These are phyloP conservation scores for Andrena camellia DNA, from an alignment of 2,888 invertebrate genomes.

Conservation along the genomic window DNA sequence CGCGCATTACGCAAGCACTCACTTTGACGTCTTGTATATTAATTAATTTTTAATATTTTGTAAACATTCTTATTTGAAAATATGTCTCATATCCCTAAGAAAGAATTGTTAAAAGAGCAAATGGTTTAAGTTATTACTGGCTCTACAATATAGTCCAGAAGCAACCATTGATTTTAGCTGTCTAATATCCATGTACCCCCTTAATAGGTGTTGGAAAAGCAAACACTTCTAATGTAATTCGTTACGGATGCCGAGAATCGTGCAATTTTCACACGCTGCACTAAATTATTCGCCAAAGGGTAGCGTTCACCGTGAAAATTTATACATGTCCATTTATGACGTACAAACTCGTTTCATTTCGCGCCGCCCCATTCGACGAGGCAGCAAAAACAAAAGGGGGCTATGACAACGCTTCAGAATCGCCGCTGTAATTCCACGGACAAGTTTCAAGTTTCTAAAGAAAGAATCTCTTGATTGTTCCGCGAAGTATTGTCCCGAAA, in stretches of 20 bases:
- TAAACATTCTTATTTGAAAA: too few species aligned
- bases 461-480: constrained; percentile 65
- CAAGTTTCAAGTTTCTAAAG: constrained; percentile 64
- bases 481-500: constrained; percentile 65
- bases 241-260: neutral
- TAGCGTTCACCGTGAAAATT: constrained; percentile 21
- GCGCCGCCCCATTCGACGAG: constrained; percentile 45
- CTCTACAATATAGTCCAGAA: too few species aligned
- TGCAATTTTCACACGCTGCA: neutral
- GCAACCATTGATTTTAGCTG: too few species aligned
- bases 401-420: constrained; percentile 53
- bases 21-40: too few species aligned
- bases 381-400: constrained; percentile 45
- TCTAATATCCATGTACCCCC: too few species aligned
- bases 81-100: too few species aligned
- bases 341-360: constrained; percentile 50
- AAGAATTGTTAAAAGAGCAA: too few species aligned
- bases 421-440: constrained; percentile 51
- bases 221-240: neutral
- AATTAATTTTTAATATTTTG: too few species aligned
- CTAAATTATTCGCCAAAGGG: neutral
- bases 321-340: constrained; percentile 49
- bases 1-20: too few species aligned
- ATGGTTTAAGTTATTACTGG: too few species aligned
- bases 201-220: too few species aligned